Base-by-base conservation (phyloP, 2,888 invertebrate genomes). In the Pycnomerus fuliginosus region DNA sequence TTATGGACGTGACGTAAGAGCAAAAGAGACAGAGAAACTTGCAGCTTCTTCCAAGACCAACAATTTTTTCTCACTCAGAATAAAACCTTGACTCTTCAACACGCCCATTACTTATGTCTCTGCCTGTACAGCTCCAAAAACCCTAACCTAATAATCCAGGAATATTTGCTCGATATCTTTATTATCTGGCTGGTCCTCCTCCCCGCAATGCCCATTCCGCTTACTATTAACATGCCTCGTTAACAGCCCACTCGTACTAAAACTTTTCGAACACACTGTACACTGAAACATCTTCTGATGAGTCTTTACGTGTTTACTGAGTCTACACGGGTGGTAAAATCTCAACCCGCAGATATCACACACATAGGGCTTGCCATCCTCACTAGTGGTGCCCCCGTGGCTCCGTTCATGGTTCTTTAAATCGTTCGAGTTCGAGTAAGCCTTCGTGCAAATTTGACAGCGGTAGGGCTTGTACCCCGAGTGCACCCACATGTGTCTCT, bases 221-320 rank as follows among this genome's bases (percentile, higher is more conserved):
- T 64, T 65, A 39, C 45, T 55, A 11, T 45, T 44, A 20, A 60
- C 42, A 52, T 69, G 68, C 43, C 62, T 63, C 16, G 55, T 58
- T 32, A 68, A 52, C 3, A 58, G 28, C 20, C 41, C 45, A 36
- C 58, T 55, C 1, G 62, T 51, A 38, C 51, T 58, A 35, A 67
- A 66, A 10, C 57, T 56, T 38, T 64, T 65, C 3, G 52, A 43
- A 44, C 68, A 69, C 28, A 63, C 55, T 3, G 46, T 56, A 43
- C 68, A 68, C 17, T 51, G 53, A 38, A 50, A 61, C 2, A 60
- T 59, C 40, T 62, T 56, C 14, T 63, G 65, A 46, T 79, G 79
- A 0, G 67, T 64, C 34, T 70, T 66, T 54, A 76, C 56, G 59
- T 79, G 79, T 55, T 73, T 76, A 1, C 71, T 53, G 34, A 77